phyloP scores from a whole-genome alignment of 2,797 vertebrate genomes.

The Hypotaenidia okinawae region DNA sequence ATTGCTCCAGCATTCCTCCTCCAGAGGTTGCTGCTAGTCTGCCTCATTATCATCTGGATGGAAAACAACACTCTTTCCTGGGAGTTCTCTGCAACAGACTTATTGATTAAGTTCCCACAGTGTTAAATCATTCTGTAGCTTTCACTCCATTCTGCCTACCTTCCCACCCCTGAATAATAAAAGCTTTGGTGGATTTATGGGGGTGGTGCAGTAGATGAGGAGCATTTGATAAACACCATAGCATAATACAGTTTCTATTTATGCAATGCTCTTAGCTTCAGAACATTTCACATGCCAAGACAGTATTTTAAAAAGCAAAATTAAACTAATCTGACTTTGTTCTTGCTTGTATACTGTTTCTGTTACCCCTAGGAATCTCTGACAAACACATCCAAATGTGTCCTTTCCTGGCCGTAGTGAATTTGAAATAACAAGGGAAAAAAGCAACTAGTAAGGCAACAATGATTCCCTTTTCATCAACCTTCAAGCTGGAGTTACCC shows the following conservation, averaged over 20 bases:
- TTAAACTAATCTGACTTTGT: constrained; percentile 65
- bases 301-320: constrained; percentile 60
- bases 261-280: constrained; percentile 39
- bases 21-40: constrained; percentile 79
- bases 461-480: background rate
- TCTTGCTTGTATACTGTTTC: constrained; percentile 34
- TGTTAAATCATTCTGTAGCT: constrained; percentile 83
- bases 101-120: constrained; percentile 84
- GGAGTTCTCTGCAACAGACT: constrained; percentile 77
- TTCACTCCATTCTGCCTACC: constrained; percentile 76
- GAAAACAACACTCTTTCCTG: constrained; percentile 82
- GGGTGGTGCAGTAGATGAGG: constrained; percentile 57
- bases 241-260: constrained; percentile 62
- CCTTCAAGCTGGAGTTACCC: background rate
- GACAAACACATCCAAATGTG: background rate
- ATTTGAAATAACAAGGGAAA: constrained; percentile 22
- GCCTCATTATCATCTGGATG: constrained; percentile 86
- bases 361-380: background rate
- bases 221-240: constrained; percentile 61
- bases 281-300: constrained; percentile 45
- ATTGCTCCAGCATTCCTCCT: constrained; percentile 74
- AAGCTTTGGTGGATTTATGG: constrained; percentile 78
- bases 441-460: background rate
- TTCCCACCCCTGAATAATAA: constrained; percentile 80
- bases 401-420: constrained; percentile 18